Evolutionary conservation across 2,113 vertebrate species (phyloP).

Genomic region (Excalfactoria chinensis): DNA sequence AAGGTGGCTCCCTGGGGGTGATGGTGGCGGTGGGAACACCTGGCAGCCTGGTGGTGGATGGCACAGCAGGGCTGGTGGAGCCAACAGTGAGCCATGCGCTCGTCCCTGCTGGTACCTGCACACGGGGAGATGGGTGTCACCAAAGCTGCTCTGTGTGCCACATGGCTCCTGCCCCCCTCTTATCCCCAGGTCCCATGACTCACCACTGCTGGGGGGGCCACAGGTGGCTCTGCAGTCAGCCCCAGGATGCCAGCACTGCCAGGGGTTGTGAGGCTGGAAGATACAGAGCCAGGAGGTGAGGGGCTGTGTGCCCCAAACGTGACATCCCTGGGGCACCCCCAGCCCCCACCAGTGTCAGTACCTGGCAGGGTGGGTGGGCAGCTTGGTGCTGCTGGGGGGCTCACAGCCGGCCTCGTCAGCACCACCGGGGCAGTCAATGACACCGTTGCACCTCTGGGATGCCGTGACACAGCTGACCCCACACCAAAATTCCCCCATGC

Average conservation of each 20-base stretch:
- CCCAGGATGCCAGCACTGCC: not conserved
- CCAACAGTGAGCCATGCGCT: not conserved
- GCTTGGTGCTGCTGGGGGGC: not conserved
- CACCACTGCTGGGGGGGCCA: not conserved
- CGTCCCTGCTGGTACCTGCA: not conserved
- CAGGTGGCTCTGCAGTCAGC: not conserved
- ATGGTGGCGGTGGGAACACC: not conserved
- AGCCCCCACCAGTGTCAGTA: not conserved
- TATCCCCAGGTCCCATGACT: not conserved
- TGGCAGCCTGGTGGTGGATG: not conserved
- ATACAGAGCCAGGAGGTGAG: not conserved
- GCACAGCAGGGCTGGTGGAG: not conserved
- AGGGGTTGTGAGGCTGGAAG: not conserved
- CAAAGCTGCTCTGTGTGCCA: not conserved
- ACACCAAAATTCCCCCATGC: conserved; percentile 76
- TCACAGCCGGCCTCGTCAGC: conserved; percentile 81
- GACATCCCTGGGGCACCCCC: not conserved
- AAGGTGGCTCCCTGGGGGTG: not conserved
- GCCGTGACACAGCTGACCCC: conserved; percentile 76
- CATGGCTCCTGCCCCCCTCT: not conserved
- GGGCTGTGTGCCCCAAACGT: fast-evolving
- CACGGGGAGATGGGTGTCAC: not conserved
- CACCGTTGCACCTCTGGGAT: conserved; percentile 73
- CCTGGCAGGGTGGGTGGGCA: not conserved
- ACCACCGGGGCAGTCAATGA: conserved; percentile 76